phyloP scores from a whole-genome alignment of 2,888 invertebrate genomes.

The Zygothrica quintamaculata region DNA sequence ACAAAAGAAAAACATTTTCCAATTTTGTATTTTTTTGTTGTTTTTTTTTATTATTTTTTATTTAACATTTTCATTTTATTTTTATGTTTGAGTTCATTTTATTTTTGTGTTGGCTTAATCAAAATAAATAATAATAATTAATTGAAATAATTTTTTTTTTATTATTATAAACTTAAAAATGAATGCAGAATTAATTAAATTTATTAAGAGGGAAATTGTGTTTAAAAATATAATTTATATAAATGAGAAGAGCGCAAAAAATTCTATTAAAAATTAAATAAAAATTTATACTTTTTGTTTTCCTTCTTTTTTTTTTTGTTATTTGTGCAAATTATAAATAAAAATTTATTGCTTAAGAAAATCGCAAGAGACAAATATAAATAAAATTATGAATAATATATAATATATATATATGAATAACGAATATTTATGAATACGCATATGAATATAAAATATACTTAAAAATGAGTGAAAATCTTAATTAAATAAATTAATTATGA shows the following conservation, averaged over 20 bases:
- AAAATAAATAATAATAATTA: slow-evolving; percentile 74
- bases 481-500: slow-evolving; percentile 74
- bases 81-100: slow-evolving; percentile 63
- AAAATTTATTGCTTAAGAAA: background rate
- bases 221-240: slow-evolving; percentile 21
- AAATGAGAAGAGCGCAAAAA: slow-evolving; percentile 29
- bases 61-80: slow-evolving; percentile 39
- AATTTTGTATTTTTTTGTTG: slow-evolving; percentile 21
- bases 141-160: too few relatives aligned
- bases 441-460: slow-evolving; percentile 40
- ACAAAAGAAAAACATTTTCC: slow-evolving; percentile 42
- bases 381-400: background rate
- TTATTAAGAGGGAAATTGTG: slow-evolving; percentile 37
- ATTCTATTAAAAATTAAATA: slow-evolving; percentile 17
- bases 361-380: slow-evolving; percentile 25
- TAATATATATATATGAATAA: too few relatives aligned
- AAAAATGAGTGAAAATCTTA: slow-evolving; percentile 74
- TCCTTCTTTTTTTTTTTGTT: slow-evolving; percentile 66
- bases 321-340: slow-evolving; percentile 66
- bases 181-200: too few relatives aligned
- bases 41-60: slow-evolving; percentile 40
- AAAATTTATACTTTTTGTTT: slow-evolving; percentile 50
- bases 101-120: slow-evolving; percentile 74
- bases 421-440: slow-evolving; percentile 35
- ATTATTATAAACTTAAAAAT: slow-evolving; percentile 40